These are phyloP conservation scores for Drosophila differens DNA, from an alignment of 2,888 invertebrate species.

Conservation along the genomic window DNA sequence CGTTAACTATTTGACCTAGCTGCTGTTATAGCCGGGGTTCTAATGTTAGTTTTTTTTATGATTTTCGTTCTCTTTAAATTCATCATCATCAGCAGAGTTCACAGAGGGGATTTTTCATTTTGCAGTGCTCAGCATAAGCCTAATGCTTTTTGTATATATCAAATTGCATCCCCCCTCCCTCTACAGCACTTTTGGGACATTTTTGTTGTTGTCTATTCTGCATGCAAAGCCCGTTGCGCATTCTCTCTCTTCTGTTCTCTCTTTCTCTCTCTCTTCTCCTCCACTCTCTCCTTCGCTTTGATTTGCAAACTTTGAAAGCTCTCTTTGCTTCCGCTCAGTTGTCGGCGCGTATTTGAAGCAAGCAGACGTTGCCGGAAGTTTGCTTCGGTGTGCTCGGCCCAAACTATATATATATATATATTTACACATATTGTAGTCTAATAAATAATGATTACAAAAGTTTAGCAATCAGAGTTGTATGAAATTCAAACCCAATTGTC, in stretches of 20 bases:
- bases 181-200: not conserved
- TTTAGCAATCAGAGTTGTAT: slow-evolving; percentile 24
- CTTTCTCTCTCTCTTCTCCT: slow-evolving; percentile 1
- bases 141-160: not conserved
- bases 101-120: not conserved
- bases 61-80: not conserved
- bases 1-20: not conserved
- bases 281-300: slow-evolving; percentile 2
- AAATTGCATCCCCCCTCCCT: not conserved
- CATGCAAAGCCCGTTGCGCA: slow-evolving; percentile 24
- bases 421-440: not conserved
- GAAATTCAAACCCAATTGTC: slow-evolving; percentile 40
- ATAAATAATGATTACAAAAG: slow-evolving; percentile 12
- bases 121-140: slow-evolving; percentile 6
- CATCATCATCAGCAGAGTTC: slow-evolving; percentile 13
- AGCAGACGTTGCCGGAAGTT: slow-evolving; percentile 29
- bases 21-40: not conserved
- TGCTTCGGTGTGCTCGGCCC: slow-evolving; percentile 1
- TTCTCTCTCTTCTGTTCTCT: slow-evolving; percentile 1
- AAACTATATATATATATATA: not conserved
- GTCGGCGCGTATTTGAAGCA: slow-evolving; percentile 24
- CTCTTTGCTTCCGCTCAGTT: slow-evolving; percentile 28
- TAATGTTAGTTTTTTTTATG: not conserved
- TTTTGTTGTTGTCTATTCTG: slow-evolving; percentile 14
- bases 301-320: slow-evolving; percentile 7